Evolutionary conservation across 2,888 invertebrate species (phyloP).

Genomic region (Synergus gifuensis): DNA sequence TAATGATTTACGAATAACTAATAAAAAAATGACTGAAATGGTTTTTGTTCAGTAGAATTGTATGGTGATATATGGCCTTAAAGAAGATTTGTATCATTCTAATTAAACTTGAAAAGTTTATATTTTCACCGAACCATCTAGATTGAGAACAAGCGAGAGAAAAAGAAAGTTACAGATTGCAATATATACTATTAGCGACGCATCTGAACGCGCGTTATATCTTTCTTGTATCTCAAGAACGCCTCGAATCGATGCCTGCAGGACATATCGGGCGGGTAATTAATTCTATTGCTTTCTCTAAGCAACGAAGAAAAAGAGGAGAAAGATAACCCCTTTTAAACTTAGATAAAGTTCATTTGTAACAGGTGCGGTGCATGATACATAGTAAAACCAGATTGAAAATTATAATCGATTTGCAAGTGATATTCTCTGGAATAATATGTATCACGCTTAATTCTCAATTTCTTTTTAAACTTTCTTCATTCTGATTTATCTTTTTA

Average conservation of each 20-base stretch:
- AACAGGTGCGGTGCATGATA: slow-evolving; percentile 15
- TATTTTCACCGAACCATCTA: not conserved
- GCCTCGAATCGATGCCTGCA: slow-evolving; percentile 3
- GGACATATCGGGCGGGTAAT: not conserved
- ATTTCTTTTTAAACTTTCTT: no score
- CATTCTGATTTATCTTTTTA: no score
- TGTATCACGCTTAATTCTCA: no score
- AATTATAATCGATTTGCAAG: not conserved
- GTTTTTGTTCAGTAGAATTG: not conserved
- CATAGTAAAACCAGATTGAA: not conserved
- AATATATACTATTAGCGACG: not conserved
- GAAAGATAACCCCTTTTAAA: slow-evolving; percentile 45
- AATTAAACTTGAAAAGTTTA: not conserved
- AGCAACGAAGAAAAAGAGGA: slow-evolving; percentile 11
- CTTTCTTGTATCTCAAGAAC: slow-evolving; percentile 4
- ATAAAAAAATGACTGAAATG: no score
- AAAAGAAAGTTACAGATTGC: not conserved
- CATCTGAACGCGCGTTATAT: slow-evolving; percentile 2
- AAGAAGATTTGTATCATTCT: not conserved
- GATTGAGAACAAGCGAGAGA: not conserved
- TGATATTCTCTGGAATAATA: not conserved
- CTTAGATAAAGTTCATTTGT: slow-evolving; percentile 47
- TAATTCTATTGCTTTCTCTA: slow-evolving; percentile 7
- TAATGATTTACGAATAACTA: no score
- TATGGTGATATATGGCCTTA: not conserved